Conservation (phyloP, 2,113 vertebrate genomes). For the Miniopterus natalensis region DNA sequence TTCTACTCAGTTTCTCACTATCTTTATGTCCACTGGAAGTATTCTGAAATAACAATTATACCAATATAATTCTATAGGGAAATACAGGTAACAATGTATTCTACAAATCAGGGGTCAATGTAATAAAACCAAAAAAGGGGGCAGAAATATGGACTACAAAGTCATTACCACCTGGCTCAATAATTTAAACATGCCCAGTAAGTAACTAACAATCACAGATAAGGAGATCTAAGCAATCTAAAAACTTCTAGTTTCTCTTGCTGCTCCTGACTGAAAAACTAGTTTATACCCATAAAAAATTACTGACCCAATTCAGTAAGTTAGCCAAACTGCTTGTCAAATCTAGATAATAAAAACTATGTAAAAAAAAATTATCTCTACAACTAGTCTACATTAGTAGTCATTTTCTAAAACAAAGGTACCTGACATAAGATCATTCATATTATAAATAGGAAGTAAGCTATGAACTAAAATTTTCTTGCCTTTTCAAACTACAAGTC, state of each 20-base stretch:
- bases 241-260: neutral
- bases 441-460: slow-evolving; percentile 29
- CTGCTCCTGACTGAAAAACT: neutral
- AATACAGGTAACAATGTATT: neutral
- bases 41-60: neutral
- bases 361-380: neutral
- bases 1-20: neutral
- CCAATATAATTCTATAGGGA: neutral
- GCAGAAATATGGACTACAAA: neutral
- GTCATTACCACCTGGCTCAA: neutral
- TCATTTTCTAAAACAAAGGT: slow-evolving; percentile 43
- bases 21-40: neutral
- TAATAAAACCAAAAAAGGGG: neutral
- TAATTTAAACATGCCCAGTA: neutral
- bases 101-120: neutral
- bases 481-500: neutral
- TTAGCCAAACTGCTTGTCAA: neutral
- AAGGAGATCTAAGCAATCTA: neutral
- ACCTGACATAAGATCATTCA: neutral
- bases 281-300: neutral
- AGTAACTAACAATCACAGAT: neutral
- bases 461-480: slow-evolving; percentile 6
- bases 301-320: neutral
- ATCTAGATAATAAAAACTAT: neutral
- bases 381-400: neutral